Conservation (phyloP, 2,888 invertebrate species). For the Lasius platythorax region DNA sequence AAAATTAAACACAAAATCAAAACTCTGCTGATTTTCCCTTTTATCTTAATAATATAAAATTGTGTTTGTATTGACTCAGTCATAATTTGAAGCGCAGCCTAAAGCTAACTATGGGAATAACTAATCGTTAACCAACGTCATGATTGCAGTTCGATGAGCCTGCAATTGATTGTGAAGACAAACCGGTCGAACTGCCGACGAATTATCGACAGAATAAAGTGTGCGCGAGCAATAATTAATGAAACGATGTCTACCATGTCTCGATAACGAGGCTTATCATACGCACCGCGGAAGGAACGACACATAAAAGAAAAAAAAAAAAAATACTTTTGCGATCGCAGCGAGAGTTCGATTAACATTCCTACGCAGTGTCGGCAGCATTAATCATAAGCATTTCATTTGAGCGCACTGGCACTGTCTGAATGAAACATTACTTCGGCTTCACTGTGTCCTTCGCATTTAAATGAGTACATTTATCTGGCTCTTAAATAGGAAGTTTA, state of each 20-base stretch:
- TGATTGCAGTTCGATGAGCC: slow-evolving; percentile 36
- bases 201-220: slow-evolving; percentile 54
- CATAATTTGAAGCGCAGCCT: slow-evolving; percentile 26
- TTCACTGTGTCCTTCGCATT: slow-evolving; percentile 34
- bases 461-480: slow-evolving; percentile 35
- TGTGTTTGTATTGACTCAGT: background rate
- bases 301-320: slow-evolving; percentile 26
- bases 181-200: slow-evolving; percentile 51
- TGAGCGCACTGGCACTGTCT: slow-evolving; percentile 12
- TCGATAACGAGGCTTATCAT: slow-evolving; percentile 66
- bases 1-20: background rate
- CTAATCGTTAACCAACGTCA: slow-evolving; percentile 37
- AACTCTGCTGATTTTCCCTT: background rate
- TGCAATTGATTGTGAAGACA: slow-evolving; percentile 42
- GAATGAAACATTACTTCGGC: slow-evolving; percentile 43
- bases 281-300: slow-evolving; percentile 37
- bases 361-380: slow-evolving; percentile 40
- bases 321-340: slow-evolving; percentile 45
- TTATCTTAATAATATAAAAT: background rate
- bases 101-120: slow-evolving; percentile 44
- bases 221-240: slow-evolving; percentile 63
- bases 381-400: slow-evolving; percentile 52
- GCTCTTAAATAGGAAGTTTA: slow-evolving; percentile 20
- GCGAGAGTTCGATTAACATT: slow-evolving; percentile 34
- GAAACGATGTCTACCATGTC: slow-evolving; percentile 52